Conservation (phyloP, 37 sponge, comb jelly and placozoan species). For the Agelas oroides region DNA sequence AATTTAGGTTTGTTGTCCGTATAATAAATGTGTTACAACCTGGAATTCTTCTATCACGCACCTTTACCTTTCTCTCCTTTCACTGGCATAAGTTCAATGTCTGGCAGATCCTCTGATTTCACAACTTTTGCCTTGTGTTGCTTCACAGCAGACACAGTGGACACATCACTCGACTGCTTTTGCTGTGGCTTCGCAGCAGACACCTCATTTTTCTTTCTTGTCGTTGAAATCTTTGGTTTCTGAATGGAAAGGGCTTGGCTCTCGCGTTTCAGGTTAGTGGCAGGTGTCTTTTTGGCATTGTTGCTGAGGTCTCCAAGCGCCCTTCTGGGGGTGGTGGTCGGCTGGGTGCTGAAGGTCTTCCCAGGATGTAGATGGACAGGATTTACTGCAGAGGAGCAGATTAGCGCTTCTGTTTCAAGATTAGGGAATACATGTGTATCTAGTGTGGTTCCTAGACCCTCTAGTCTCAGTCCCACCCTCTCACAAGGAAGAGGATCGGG, state of each 20-base stretch:
- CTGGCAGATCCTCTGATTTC: neutral
- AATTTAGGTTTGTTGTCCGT: no score
- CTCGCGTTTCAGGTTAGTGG: neutral
- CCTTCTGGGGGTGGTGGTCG: slow-evolving; percentile 41
- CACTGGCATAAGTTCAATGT: neutral
- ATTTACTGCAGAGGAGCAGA: neutral
- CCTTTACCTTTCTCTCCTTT: neutral
- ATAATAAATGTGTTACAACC: no score
- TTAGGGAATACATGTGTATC: no score
- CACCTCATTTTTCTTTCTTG: neutral
- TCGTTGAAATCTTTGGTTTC: neutral
- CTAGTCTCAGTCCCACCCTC: no score
- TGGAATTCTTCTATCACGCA: no score
- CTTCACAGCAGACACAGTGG: neutral
- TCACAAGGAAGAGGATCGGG: no score
- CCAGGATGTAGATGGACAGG: slow-evolving; percentile 6
- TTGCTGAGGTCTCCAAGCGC: slow-evolving; percentile 15
- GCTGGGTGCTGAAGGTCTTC: neutral
- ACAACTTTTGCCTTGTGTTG: neutral
- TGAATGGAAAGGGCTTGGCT: neutral
- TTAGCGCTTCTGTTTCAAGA: no score
- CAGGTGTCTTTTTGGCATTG: slow-evolving; percentile 1
- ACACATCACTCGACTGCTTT: neutral
- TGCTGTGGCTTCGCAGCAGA: neutral
- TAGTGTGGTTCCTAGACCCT: no score